Base-by-base conservation (phyloP, 2,888 invertebrate genomes). In the Drosophila tripunctata region DNA sequence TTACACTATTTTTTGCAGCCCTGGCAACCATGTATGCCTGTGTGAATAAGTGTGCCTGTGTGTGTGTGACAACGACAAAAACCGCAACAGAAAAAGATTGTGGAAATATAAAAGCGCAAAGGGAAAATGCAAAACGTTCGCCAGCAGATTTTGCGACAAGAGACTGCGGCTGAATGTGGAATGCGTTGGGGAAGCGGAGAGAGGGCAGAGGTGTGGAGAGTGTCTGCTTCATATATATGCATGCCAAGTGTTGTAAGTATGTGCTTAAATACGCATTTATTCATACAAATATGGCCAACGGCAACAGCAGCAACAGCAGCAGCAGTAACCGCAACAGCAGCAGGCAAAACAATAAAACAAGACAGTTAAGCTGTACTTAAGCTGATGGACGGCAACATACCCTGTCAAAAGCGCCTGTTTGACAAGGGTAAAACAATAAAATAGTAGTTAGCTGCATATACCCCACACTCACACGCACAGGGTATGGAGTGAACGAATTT, bases 181-280 rank as follows among this genome's bases (percentile, higher is more conserved):
- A 12, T 55, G 19, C 10, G 31, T 40, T 36, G 45, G 61, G 40
- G 50, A 36, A 30, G n/a, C n/a, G 12, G 38, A 3, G 15, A 31
- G 14, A 10, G 22, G 27, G 31, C 21, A 19, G 51, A 51, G 21
- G 48, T 45, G 33, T 5, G 58, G 19, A 43, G 31, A 14, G 30
- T 52, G 57, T 50, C 58, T 70, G 71, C 50, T 56, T 63, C 64
- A 78, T 57, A 78, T 57, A 76, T 67, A 74, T 65, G 67, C 75
- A 85, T 70, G 73, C 75, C 74, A 82, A 85, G 88, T 87, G 86
- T 87, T 88, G 87, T 87, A 87, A 88, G 88, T 86, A 86, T 81
- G 87, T 78, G 89, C 78, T 88, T 88, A 87, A 88, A 88, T 88
- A 88, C 89, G 87, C 89, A 88, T 87, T 87, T 82, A 86, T 86